phyloP scores from a whole-genome alignment of 1,140 invertebrate species.

The Nebria ingens region DNA sequence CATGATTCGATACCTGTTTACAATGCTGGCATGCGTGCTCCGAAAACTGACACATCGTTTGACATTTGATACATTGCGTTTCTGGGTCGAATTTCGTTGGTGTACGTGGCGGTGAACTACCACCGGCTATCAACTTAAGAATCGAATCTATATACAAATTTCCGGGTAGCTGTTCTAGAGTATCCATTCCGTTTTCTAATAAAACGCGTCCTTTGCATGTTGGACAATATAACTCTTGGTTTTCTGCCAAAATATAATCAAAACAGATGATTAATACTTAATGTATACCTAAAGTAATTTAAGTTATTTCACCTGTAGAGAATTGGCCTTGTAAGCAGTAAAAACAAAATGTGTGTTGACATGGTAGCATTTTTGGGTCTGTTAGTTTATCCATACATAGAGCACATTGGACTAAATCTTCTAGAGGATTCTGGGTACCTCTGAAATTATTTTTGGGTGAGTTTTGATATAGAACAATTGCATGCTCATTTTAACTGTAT shows the following conservation, averaged over 20 bases:
- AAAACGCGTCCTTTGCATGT: not conserved
- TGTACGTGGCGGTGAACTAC: slow-evolving; percentile 11
- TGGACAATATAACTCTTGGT: slow-evolving; percentile 10
- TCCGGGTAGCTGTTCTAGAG: slow-evolving; percentile 41
- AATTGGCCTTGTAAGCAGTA: slow-evolving; percentile 45
- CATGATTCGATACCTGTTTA: slow-evolving; percentile 36
- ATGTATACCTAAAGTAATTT: not conserved
- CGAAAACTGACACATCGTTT: slow-evolving; percentile 34
- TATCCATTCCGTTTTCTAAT: slow-evolving; percentile 29
- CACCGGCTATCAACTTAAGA: slow-evolving; percentile 34
- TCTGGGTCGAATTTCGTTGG: slow-evolving; percentile 28
- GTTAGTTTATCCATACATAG: slow-evolving; percentile 57
- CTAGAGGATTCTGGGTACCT: slow-evolving; percentile 39
- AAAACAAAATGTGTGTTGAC: slow-evolving; percentile 66
- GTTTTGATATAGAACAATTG: too few species aligned
- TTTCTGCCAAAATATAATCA: not conserved
- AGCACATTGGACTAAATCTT: slow-evolving; percentile 57
- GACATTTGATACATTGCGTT: slow-evolving; percentile 33
- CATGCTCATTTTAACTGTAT: too few species aligned
- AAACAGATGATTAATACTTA: not conserved
- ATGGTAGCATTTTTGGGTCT: slow-evolving; percentile 58
- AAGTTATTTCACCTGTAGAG: slow-evolving; percentile 29
- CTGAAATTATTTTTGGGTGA: too few species aligned
- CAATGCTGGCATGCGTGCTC: slow-evolving; percentile 41
- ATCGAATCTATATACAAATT: slow-evolving; percentile 47